Evolutionary conservation across 2,888 invertebrate genomes (phyloP), one percentile per base, ranked within the genome.

Genomic region (Dimorphilus gyrociliatus): DNA sequence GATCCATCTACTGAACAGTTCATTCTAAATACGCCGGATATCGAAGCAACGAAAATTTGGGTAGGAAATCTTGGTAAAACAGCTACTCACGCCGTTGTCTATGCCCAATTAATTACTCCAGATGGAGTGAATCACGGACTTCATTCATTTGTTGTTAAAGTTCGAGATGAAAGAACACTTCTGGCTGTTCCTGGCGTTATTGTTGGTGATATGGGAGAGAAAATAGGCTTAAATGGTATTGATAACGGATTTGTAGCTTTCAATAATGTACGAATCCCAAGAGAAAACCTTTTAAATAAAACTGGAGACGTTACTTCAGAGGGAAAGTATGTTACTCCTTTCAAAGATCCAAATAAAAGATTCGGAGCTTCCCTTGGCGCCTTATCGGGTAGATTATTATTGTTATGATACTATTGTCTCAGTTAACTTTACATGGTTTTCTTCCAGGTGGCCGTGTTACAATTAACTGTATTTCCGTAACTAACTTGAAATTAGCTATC

Each of bases 191-290:
- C 81, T 0, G 85, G 86, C 1, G 72, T 92, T 1, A 72, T 70
- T 0, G 78, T 88, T 0, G 88, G 88, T 0, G 90, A 92, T 56
- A 72, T 92, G 66, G 92, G 92, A 1, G 79, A 80, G 57, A 92
- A 92, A 64, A 69, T 81, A 24, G 88, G 81, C 0, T 69, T 85
- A 6, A 84, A 90, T 60, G 88, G 85, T 2, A 63, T 90, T 23
- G 92, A 92, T 57, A 92, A 92, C 66, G 92, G 92, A 8, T 85
- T 84, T 57, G 71, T 84, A 40, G 72, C 81, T 65, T 86, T 88
- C 65, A 73, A 80, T 53, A 74, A 81, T 47, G 84, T 81, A 61
- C 71, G 80, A 50, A 80, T 90, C 62, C 81, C 85, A 1, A 71
- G 78, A 30, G 78, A 76, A 50, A 77, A 78, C 56, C 67, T 88